A percentile compares a stretch with the other conserved stretches of the same genome.
Evolutionary conservation across 2,797 vertebrate genomes (phyloP).

Genomic region (Leptodactylus fallax): DNA sequence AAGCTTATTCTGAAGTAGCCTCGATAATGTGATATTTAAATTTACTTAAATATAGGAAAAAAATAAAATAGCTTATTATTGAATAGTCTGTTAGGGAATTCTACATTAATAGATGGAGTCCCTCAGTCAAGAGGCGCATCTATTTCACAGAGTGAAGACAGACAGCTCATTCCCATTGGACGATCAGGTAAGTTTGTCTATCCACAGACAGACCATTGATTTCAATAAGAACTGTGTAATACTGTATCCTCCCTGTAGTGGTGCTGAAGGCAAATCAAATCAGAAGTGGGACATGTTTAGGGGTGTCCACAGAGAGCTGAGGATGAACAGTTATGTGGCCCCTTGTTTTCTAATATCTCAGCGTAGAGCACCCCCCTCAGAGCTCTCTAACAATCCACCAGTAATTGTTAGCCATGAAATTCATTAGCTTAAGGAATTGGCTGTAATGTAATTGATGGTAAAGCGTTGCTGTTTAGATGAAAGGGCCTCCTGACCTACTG

Average conservation of each 20-base stretch:
- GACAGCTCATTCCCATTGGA: neutral
- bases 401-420: too few relatives aligned
- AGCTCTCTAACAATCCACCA: too few relatives aligned
- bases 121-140: neutral
- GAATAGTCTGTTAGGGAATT: neutral
- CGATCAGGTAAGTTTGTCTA: neutral
- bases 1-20: neutral
- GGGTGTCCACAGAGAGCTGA: too few relatives aligned
- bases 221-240: neutral
- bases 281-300: neutral
- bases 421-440: too few relatives aligned
- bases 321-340: too few relatives aligned
- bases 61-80: neutral
- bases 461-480: too few relatives aligned
- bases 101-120: neutral
- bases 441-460: too few relatives aligned
- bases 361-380: too few relatives aligned
- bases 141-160: neutral
- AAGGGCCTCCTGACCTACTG: too few relatives aligned
- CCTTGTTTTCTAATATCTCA: too few relatives aligned
- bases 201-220: neutral
- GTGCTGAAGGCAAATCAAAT: neutral
- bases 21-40: neutral
- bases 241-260: neutral
- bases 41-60: neutral